These are phyloP conservation scores for Meliscaeva auricollis DNA, from an alignment of 2,888 invertebrate species.

Conservation along the genomic window DNA sequence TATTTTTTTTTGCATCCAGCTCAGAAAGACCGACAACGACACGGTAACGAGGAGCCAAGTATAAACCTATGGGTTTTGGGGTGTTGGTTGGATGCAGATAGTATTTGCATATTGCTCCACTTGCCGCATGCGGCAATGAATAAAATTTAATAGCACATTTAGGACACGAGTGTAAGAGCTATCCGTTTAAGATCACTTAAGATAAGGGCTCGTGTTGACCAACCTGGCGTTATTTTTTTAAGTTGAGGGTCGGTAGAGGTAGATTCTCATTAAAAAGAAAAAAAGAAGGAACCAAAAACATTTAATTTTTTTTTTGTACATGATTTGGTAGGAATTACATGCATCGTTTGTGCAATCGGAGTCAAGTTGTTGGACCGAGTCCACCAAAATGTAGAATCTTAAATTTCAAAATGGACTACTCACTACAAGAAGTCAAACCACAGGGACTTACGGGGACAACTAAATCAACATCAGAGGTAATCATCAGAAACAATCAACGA, in stretches of 20 bases:
- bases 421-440: too few species aligned
- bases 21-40: not conserved
- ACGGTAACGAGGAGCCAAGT: not conserved
- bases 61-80: not conserved
- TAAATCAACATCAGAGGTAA: too few species aligned
- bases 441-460: too few species aligned
- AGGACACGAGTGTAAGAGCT: constrained; percentile 39
- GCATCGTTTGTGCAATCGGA: too few species aligned
- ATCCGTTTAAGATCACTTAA: constrained; percentile 47
- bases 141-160: constrained; percentile 47
- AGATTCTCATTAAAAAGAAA: not conserved
- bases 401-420: too few species aligned
- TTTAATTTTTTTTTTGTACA: not conserved
- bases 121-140: constrained; percentile 40
- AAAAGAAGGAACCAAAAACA: not conserved
- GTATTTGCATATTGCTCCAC: constrained; percentile 65
- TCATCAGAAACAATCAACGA: too few species aligned
- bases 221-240: not conserved
- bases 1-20: constrained; percentile 16
- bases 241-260: not conserved
- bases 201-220: constrained; percentile 27
- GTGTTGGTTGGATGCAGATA: not conserved
- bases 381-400: too few species aligned
- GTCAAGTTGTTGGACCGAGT: too few species aligned
- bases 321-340: too few species aligned